phyloP scores from a whole-genome alignment of 1,140 invertebrate species.

The Melitaea cinxia region DNA sequence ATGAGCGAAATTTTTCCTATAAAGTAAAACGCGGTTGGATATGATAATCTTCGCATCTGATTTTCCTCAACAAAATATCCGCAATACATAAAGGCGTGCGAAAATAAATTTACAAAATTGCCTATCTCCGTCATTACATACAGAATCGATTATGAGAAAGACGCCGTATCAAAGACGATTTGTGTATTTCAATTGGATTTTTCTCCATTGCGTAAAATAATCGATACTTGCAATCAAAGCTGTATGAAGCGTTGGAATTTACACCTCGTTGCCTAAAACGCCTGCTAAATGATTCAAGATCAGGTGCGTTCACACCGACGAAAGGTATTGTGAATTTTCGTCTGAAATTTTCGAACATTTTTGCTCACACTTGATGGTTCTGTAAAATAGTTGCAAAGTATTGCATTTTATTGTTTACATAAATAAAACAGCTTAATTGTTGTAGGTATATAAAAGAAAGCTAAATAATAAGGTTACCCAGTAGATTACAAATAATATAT shows the following conservation, averaged over 20 bases:
- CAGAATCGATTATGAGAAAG: slow-evolving; percentile 27
- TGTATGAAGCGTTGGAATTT: slow-evolving; percentile 12
- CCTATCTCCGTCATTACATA: slow-evolving; percentile 32
- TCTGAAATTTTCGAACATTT: neutral
- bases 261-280: slow-evolving; percentile 25
- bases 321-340: neutral
- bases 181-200: slow-evolving; percentile 31
- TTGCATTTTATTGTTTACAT: too few relatives aligned
- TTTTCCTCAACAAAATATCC: neutral
- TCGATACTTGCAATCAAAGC: slow-evolving; percentile 22
- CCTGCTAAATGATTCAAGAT: slow-evolving; percentile 22
- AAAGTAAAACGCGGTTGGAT: neutral
- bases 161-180: slow-evolving; percentile 28
- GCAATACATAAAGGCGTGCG: slow-evolving; percentile 14
- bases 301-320: neutral
- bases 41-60: neutral
- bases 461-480: too few relatives aligned
- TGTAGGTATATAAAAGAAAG: too few relatives aligned
- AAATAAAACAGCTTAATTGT: too few relatives aligned
- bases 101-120: slow-evolving; percentile 27
- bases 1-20: too few relatives aligned
- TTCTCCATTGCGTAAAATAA: slow-evolving; percentile 34
- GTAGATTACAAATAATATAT: too few relatives aligned
- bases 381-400: too few relatives aligned
- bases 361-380: too few relatives aligned